Evolutionary conservation across 2,797 vertebrate species (phyloP), one percentile per base, ranked within the genome.

Genomic region (Gallinago nigripennis): DNA sequence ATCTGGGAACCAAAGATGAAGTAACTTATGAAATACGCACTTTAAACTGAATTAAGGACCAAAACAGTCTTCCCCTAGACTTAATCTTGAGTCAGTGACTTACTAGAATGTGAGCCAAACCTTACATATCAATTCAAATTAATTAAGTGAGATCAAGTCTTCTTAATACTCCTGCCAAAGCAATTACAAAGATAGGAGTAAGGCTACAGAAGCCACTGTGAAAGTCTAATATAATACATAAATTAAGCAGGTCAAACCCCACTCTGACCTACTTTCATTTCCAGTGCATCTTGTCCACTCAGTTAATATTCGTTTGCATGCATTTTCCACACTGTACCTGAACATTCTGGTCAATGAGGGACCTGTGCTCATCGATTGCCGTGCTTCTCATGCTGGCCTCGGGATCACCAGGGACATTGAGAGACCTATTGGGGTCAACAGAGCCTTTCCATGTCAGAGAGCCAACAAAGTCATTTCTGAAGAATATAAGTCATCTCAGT

Each of bases 271-370:
- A 57, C 50, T 27, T 31, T 60, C 8, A 4, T 12, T 56, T 43
- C 46, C 84, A 30, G 27, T 41, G 53, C 50, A 45, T 54, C 33
- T 83, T 1, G 0, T 6, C 23, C 31, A 33, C 14, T 17, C 33
- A 27, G 25, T 60, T 81, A 72, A 28, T n/a, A 41, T n/a, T 51
- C 19, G 11, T 39, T 68, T 75, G 30, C 28, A 35, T 45, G 71
- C 2, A 9, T 88, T 81, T 88, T 69, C 83, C 31, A 18, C 0
- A 0, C 23, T 0, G 0, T 56, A 54, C 7, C 37, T 27, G 64
- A 51, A 45, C 25, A 30, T 15, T 21, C 9, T 43, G 27, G 20
- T 14, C 0, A 0, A 25, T 20, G 20, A 45, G 33, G n/a, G 63
- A 65, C 1, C 30, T 20, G 9, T n/a, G 66, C 23, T 35, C 23